A percentile compares a stretch with the other conserved stretches of the same genome.
phyloP scores from a whole-genome alignment of 1,140 invertebrate genomes.

The Ceratitis capitata region DNA sequence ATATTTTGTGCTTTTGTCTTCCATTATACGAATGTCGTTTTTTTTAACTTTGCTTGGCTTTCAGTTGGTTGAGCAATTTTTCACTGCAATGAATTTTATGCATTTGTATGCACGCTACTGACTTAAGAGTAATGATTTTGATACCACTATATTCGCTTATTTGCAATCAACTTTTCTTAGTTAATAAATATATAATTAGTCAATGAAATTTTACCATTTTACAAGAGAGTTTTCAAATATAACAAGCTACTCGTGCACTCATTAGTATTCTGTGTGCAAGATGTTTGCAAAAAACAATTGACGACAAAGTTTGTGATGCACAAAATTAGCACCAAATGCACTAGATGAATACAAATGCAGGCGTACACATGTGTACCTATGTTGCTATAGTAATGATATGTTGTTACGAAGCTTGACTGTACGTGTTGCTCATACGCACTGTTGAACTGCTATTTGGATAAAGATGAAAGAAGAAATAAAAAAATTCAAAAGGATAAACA shows the following conservation, averaged over 20 bases:
- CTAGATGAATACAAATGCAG: constrained; percentile 12
- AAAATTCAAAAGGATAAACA: no score
- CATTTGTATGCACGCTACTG: not conserved
- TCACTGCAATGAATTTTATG: not conserved
- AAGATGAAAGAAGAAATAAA: not conserved
- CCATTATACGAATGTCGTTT: no score
- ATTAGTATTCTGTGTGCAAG: not conserved
- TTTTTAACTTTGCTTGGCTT: not conserved
- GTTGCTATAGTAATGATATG: not conserved
- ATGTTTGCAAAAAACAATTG: constrained; percentile 14
- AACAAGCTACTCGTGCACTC: not conserved
- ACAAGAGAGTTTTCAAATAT: not conserved
- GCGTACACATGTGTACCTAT: not conserved
- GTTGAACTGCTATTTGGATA: not conserved
- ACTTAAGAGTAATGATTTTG: not conserved
- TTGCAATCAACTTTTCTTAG: not conserved
- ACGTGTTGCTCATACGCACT: constrained; percentile 30
- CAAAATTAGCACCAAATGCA: constrained; percentile 27
- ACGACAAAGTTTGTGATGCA: constrained; percentile 24
- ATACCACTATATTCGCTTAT: not conserved
- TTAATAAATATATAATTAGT: not conserved
- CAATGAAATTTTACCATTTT: not conserved
- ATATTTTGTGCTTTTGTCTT: not conserved
- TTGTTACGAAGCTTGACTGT: not conserved
- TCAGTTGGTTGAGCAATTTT: not conserved